Base-by-base conservation (phyloP, 2,888 invertebrate species). In the Leptopilina drosophilae region DNA sequence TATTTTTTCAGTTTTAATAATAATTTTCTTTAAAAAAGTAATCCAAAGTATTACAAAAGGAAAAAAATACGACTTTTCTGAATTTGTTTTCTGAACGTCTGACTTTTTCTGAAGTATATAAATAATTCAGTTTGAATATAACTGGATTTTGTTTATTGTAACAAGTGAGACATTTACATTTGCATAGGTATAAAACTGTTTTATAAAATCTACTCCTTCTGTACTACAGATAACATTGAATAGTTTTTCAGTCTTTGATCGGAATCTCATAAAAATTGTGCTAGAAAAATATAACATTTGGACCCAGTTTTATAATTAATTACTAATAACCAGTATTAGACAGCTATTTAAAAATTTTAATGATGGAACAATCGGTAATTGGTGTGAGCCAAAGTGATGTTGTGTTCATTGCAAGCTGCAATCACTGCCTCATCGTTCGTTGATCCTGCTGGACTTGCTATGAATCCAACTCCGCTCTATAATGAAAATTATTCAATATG, bases 291-390 rank as follows among this genome's bases (percentile, higher is more conserved):
- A 20, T 62, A 20, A 20, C 20, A 20, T 20, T 62, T 62, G 15
- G 15, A 62, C 20, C 62, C 15, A 20, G 15, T 62, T 62, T 20
- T 62, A 15, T 20, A 59, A 59, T 59, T 59, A 59, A 59, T 14
- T 42, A 59, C 8, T 59, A n/a, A 9, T 20, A n/a, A 6, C n/a
- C 7, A 15, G 14, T 59, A 6, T 59, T 15, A 15, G 3, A 59
- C 2, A 59, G 8, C 7, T 59, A 20, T n/a, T n/a, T 15, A n/a
- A n/a, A 53, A 8, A 2, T 83, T 79, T 94, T 93, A 99, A 92
- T 99, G 99, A 91, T 99, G 99, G 95, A 99, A 99, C 14, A 99
- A 94, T 82, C 99, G 94, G 33, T 98, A 93, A 90, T 96, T 96
- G 20, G 98, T 98, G 91, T 99, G 98, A 6, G 96, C 95, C 88